A percentile compares a stretch with the other conserved stretches of the same genome.
Evolutionary conservation across 2,888 invertebrate genomes (phyloP).

Genomic region (Zaprionus obscuricornis): DNA sequence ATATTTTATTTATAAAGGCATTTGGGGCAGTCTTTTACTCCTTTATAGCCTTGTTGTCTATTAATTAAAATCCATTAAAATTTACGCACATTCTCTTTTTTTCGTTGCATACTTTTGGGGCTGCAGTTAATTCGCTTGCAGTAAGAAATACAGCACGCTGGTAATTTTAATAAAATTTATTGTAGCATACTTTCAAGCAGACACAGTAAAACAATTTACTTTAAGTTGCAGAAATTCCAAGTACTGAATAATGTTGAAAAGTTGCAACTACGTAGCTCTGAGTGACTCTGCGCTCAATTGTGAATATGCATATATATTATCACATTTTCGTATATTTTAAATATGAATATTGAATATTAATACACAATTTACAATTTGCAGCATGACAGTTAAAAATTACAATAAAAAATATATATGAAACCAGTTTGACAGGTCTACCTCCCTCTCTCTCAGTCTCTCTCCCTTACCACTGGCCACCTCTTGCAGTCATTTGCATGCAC

Average conservation of each 20-base stretch:
- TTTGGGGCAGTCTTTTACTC: neutral
- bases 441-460: too few relatives aligned
- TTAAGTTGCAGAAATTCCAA: too few relatives aligned
- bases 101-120: constrained; percentile 1
- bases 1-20: neutral
- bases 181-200: constrained; percentile 32
- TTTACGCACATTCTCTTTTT: too few relatives aligned
- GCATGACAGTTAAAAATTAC: too few relatives aligned
- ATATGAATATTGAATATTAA: constrained; percentile 13
- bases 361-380: constrained; percentile 7
- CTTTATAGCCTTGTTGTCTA: too few relatives aligned
- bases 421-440: constrained; percentile 27
- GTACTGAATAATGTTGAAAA: too few relatives aligned
- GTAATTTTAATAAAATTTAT: neutral
- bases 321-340: neutral
- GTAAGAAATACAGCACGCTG: neutral
- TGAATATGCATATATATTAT: too few relatives aligned
- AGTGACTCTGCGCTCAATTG: too few relatives aligned
- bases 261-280: too few relatives aligned
- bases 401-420: constrained; percentile 6
- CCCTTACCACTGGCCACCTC: too few relatives aligned
- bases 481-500: constrained; percentile 48
- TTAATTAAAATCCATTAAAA: too few relatives aligned
- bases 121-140: neutral
- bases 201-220: neutral